Evolutionary conservation across 2,113 vertebrate species (phyloP).

Genomic region (Capreolus pygargus): DNA sequence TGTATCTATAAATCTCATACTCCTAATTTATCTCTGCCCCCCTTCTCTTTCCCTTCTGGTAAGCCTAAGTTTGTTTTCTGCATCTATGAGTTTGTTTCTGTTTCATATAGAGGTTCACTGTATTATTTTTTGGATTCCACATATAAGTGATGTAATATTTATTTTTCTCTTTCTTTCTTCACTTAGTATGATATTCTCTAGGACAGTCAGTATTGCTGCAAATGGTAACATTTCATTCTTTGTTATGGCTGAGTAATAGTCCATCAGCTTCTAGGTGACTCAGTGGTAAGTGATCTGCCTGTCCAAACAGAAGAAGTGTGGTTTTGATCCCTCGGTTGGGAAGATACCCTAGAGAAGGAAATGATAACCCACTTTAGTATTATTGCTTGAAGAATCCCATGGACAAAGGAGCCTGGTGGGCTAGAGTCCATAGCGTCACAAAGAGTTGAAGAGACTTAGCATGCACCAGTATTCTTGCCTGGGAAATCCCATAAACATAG

Average conservation of each 20-base stretch:
- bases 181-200: neutral
- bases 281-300: neutral
- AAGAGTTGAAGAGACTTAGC: neutral
- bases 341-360: neutral
- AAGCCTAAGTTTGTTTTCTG: neutral
- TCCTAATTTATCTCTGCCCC: neutral
- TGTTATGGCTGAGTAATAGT: neutral
- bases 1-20: neutral
- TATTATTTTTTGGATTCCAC: neutral
- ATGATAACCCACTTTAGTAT: neutral
- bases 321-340: neutral
- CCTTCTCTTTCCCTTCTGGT: neutral
- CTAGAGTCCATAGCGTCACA: neutral
- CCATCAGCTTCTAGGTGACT: neutral
- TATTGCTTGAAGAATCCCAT: neutral
- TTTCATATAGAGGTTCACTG: neutral
- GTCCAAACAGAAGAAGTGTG: neutral
- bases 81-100: neutral
- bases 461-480: neutral
- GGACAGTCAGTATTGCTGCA: neutral
- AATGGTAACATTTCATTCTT: neutral
- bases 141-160: neutral
- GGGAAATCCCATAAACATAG: neutral
- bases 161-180: neutral
- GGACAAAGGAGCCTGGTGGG: neutral